Percentiles rank a stretch among this genome's conserved stretches.
Conservation (phyloP, 2,797 vertebrate genomes). For the Macrochelys suwanniensis region DNA sequence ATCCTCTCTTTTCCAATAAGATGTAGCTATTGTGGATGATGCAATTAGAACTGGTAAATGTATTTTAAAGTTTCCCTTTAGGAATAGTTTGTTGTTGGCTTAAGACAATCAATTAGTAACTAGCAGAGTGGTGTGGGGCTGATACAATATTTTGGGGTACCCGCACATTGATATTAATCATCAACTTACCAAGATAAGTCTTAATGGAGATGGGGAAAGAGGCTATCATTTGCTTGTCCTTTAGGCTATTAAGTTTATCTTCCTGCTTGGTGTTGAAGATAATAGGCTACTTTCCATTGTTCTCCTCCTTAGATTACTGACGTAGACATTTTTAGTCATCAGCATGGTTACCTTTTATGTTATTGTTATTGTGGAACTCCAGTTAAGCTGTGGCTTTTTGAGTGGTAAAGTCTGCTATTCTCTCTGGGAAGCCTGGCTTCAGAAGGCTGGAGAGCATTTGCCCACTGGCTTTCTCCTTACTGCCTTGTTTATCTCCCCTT, state of each 20-base stretch:
- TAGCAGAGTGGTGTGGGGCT: background rate
- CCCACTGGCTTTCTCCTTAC: background rate
- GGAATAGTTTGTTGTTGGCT: background rate
- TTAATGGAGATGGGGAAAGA: constrained; percentile 4
- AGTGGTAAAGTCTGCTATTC: background rate
- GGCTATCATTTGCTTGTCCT: constrained; percentile 16
- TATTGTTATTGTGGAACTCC: constrained; percentile 18
- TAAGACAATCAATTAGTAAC: background rate
- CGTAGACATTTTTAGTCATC: background rate
- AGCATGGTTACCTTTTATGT: background rate
- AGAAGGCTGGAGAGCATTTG: background rate
- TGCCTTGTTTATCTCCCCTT: background rate
- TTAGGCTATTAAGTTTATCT: constrained; percentile 28
- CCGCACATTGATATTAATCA: background rate
- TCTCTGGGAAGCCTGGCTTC: background rate
- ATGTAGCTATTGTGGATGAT: background rate
- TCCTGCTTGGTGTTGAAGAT: constrained; percentile 9
- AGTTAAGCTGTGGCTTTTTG: background rate
- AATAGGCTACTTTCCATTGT: constrained; percentile 14
- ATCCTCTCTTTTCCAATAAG: background rate
- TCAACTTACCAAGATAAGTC: constrained; percentile 18
- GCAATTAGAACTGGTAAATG: background rate
- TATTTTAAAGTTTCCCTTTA: background rate
- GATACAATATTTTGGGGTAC: background rate
- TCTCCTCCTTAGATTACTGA: background rate